phyloP scores from a whole-genome alignment of 2,797 vertebrate genomes.

The Pelochelys cantorii region DNA sequence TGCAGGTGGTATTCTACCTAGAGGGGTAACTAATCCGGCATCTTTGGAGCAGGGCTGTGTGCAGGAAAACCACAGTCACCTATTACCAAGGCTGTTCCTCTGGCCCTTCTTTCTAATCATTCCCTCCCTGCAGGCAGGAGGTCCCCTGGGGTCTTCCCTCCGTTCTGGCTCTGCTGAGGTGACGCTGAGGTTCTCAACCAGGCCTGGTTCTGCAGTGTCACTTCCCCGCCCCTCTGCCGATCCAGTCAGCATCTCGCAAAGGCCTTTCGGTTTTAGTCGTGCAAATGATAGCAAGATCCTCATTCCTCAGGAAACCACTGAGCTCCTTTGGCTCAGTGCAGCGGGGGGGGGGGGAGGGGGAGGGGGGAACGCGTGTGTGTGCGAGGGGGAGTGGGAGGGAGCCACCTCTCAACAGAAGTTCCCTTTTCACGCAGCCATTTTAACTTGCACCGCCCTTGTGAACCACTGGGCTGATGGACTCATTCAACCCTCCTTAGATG shows the following conservation, averaged over 20 bases:
- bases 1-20: neutral
- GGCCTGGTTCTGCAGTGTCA: neutral
- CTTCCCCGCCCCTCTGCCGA: neutral
- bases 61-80: neutral
- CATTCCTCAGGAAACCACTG: neutral
- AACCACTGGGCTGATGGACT: neutral
- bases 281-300: neutral
- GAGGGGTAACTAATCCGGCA: neutral
- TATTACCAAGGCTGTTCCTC: neutral
- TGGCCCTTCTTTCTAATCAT: neutral
- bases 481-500: neutral
- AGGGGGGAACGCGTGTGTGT: fast-evolving
- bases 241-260: neutral
- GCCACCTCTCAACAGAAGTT: neutral
- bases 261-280: neutral
- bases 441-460: neutral
- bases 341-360: neutral
- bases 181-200: neutral
- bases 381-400: neutral
- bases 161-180: neutral
- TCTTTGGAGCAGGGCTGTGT: neutral
- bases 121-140: neutral
- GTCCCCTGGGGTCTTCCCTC: neutral
- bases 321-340: neutral
- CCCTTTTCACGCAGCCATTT: neutral